Base-by-base conservation (phyloP, 2,113 vertebrate genomes). In the Mirounga angustirostris region DNA sequence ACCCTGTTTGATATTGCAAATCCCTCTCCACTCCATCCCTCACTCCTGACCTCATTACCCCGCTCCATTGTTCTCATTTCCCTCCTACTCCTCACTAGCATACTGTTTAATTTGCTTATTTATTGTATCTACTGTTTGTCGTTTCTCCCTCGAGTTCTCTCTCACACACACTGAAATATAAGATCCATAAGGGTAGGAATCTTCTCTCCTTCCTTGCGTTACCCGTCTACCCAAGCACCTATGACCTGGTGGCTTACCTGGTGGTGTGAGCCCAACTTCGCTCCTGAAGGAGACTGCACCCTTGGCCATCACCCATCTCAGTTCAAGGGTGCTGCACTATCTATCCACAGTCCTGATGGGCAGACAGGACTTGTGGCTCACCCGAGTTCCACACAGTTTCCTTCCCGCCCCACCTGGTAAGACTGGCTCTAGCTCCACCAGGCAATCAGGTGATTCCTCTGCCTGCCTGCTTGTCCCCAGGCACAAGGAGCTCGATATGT, bases 391-490 rank as follows among this genome's bases (percentile, higher is more conserved):
- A 4, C 65, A 0, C 0, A 3, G 4, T 13, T 52, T 65, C 43
- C 21, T 30, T 88, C 84, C 40, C 5, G 28, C 11, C 59, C 9
- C 81, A 15, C 11, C 6, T 11, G 40, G 14, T 26, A 54, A 13
- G 11, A 33, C 15, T 0, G 6, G 5, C 43, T 5, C 22, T 36
- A 0, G 5, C 16, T 56, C 43, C 24, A 4, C 58, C n/a, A 1
- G 1, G 33, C 0, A 8, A 16, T 18, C n/a, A 24, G 69, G 33
- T 78, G 82, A 33, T 30, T 76, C 59, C 30, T 50, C n/a, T 30
- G 11, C 52, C 33, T 56, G 78, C 30, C n/a, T 15, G 18, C 24
- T 26, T 6, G 16, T 69, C 33, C 46, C 61, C 9, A 7, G 11
- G 33, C 15, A 52, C 43, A 52, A 76, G 58, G n/a, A 65, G 9